Evolutionary conservation across 2,113 vertebrate species (phyloP), one percentile per base, ranked within the genome.

Genomic region (Crypturellus undulatus): DNA sequence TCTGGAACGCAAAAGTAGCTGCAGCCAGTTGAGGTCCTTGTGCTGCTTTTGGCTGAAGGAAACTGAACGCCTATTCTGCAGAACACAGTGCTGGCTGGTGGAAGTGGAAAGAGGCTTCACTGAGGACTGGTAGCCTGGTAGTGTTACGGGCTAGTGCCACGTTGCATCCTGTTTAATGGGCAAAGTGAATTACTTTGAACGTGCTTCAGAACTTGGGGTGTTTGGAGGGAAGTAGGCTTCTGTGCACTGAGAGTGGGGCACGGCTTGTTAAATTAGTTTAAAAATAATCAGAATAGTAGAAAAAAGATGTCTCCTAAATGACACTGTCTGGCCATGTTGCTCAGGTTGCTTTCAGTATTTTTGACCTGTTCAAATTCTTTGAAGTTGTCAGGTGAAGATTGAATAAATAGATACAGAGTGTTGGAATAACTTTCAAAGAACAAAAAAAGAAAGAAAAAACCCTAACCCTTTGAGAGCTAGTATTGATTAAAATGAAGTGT

Each of bases 401-500:
- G 45, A 24, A 36, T 63, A 63, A 32, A 19, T 58, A 56, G 51
- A 40, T 21, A 34, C 32, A 84, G 62, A 19, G 84, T 9, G 26
- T 10, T 67, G 54, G 63, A 83, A 54, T 72, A 72, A 77, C 42
- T 42, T 86, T 3, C 0, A 9, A 56, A 83, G 62, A 76, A 21
- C 58, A 34, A 52, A 40, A 22, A 49, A 24, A 38, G 38, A 38
- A 40, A 52, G 34, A 24, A 43, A 24, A 32, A 36, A 32, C 77
- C 9, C 24, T 5, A 12, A 8, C 77, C 14, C 18, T 90, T 3
- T 54, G 56, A 81, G 56, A 52, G 51, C 51, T 45, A 30, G 21
- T 73, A 6, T 90, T 70, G 68, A 82, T 12, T 90, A 84, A 90
- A 90, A n/a, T 36, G 11, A 83, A 78, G 20, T 32, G 65, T 71